phyloP scores from a whole-genome alignment of 2,888 invertebrate species.

The Megamerina dolium region DNA sequence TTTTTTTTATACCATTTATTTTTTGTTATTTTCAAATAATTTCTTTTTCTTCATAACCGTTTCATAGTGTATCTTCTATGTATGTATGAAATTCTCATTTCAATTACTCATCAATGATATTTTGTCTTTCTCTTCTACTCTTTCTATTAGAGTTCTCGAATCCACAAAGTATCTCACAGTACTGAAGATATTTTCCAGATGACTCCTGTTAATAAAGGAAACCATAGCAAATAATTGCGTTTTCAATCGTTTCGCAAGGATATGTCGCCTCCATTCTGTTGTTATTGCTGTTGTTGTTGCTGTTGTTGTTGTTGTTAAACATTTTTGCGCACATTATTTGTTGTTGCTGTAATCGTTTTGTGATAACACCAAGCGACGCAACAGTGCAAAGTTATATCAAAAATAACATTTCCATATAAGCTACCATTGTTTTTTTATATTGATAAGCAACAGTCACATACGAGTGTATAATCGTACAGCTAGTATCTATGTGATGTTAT shows the following conservation, averaged over 20 bases:
- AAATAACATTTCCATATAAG: slow-evolving; percentile 7
- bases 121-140: slow-evolving; percentile 6
- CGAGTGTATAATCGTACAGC: too few relatives aligned
- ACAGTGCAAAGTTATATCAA: slow-evolving; percentile 13
- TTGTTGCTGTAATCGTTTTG: neutral
- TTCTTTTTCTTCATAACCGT: too few relatives aligned
- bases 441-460: too few relatives aligned
- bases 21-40: neutral
- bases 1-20: too few relatives aligned
- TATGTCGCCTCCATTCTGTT: slow-evolving; percentile 17
- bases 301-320: slow-evolving; percentile 2
- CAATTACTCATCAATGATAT: too few relatives aligned
- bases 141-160: slow-evolving; percentile 23
- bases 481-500: too few relatives aligned
- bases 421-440: too few relatives aligned
- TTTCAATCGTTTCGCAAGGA: slow-evolving; percentile 22
- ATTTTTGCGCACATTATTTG: neutral
- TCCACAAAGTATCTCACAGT: slow-evolving; percentile 32
- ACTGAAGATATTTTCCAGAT: slow-evolving; percentile 32
- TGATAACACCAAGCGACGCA: slow-evolving; percentile 13
- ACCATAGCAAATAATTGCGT: slow-evolving; percentile 20
- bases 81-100: too few relatives aligned
- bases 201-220: slow-evolving; percentile 29
- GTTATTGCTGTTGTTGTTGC: slow-evolving; percentile 2
- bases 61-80: too few relatives aligned